Evolutionary conservation across 2,888 invertebrate genomes (phyloP), one percentile per base, ranked within the genome.

Genomic region (Stictocephala bisonia): DNA sequence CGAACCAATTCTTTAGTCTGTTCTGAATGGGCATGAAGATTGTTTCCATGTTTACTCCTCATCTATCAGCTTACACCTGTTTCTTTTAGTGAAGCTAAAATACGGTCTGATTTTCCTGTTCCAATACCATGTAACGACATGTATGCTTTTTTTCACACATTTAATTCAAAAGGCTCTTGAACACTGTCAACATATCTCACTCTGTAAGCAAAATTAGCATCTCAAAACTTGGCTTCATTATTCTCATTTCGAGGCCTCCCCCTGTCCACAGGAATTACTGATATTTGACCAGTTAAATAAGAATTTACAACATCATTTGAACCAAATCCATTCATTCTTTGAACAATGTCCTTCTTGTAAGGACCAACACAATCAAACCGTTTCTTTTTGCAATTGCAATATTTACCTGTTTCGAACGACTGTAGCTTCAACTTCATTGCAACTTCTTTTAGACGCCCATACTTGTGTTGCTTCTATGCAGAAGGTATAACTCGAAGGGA

Each of bases 71-170:
- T 18, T 13, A 58, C 2, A 3, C 58, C 58, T 26, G 27, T 58
- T n/a, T 13, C 11, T 58, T 58, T 58, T 2, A 58, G 9, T n/a
- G 27, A 58, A 27, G 13, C 29, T 44, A 18, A 31, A 66, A 66
- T 66, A 9, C 24, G n/a, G 11, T 66, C 41, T n/a, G 44, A 20
- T 20, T 66, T 41, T 2, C 41, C 66, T 41, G 24, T 35, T 13
- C 15, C 31, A 41, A 66, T 41, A 13, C 66, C 66, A 66, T 29
- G 31, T 26, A 66, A 44, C 7, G 44, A 40, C n/a, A n/a, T 24
- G 44, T 44, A 41, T 1, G 3, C 58, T 58, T 58, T 58, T 13
- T 13, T n/a, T 11, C 9, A 27, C 20, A 29, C 58, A 1, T 13
- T 20, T 27, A 58, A n/a, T 58, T 58, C 51, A 22, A 26, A 3